These are phyloP conservation scores for Acanthurus tractus DNA, from an alignment of 2,797 vertebrate genomes.

Conservation along the genomic window DNA sequence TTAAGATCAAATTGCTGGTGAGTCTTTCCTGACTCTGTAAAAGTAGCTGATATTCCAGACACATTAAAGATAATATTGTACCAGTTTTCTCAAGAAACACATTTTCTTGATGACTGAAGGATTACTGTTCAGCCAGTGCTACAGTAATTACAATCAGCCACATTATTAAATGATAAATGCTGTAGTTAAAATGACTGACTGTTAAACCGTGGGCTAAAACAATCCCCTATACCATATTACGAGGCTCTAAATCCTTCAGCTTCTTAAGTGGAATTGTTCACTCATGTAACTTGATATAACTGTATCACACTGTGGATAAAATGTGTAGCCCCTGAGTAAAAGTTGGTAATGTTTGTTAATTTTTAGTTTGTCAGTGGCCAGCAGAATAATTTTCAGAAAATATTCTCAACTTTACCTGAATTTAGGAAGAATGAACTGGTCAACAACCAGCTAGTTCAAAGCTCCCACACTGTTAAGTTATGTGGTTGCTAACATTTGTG, in stretches of 20 bases:
- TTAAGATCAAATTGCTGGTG: constrained; percentile 21
- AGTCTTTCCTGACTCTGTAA: constrained; percentile 5
- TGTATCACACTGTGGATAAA: constrained; percentile 15
- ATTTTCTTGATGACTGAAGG: background rate
- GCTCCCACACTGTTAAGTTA: too few relatives aligned
- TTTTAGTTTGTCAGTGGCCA: background rate
- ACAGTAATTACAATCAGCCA: background rate
- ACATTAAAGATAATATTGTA: background rate
- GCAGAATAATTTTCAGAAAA: background rate
- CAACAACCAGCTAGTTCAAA: too few relatives aligned
- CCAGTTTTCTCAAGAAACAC: background rate
- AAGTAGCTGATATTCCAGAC: background rate
- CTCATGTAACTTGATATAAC: background rate
- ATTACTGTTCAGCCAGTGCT: background rate
- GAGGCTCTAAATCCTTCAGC: constrained; percentile 9
- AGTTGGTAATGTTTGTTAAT: constrained; percentile 1
- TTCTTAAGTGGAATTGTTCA: constrained; percentile 4
- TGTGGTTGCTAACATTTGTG: too few relatives aligned
- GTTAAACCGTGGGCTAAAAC: background rate
- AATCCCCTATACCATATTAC: background rate
- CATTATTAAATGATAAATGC: background rate
- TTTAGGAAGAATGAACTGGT: too few relatives aligned
- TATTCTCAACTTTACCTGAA: background rate
- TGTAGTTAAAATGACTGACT: background rate
- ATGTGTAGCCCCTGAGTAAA: background rate